Conservation (phyloP, 1,140 invertebrate genomes). For the Heliconius melpomene region DNA sequence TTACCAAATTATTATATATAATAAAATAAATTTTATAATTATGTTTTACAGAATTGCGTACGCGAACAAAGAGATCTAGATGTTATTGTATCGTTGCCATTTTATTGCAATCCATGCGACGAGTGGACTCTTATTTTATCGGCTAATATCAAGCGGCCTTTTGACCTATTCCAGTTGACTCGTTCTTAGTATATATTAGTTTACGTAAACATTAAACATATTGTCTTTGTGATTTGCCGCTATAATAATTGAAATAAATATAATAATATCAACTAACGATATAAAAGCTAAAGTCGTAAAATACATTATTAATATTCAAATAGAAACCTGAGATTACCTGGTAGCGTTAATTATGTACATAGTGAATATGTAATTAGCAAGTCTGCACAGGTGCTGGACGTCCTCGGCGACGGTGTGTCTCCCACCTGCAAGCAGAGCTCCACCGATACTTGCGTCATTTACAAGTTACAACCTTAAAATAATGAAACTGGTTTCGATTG, state of each 20-base stretch:
- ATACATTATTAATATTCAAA: slow-evolving; percentile 23
- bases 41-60: background rate
- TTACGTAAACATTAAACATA: slow-evolving; percentile 5
- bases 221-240: slow-evolving; percentile 1
- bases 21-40: background rate
- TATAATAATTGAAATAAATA: slow-evolving; percentile 16
- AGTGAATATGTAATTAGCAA: slow-evolving; percentile 38
- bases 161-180: slow-evolving; percentile 46
- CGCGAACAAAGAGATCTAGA: slow-evolving; percentile 15
- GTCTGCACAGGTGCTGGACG: slow-evolving; percentile 40
- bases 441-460: slow-evolving; percentile 77
- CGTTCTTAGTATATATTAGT: background rate
- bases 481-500: slow-evolving; percentile 79
- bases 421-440: slow-evolving; percentile 67
- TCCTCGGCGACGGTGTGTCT: slow-evolving; percentile 57
- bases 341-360: slow-evolving; percentile 36
- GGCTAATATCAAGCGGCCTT: slow-evolving; percentile 49
- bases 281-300: slow-evolving; percentile 35
- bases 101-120: slow-evolving; percentile 43
- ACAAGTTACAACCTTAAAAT: slow-evolving; percentile 80
- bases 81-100: slow-evolving; percentile 30
- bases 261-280: slow-evolving; percentile 10
- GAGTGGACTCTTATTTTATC: slow-evolving; percentile 44
- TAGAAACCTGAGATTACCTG: slow-evolving; percentile 30
- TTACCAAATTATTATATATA: background rate